Evolutionary conservation across 2,797 vertebrate genomes (phyloP).

Genomic region (Rhinichthys osculus): DNA sequence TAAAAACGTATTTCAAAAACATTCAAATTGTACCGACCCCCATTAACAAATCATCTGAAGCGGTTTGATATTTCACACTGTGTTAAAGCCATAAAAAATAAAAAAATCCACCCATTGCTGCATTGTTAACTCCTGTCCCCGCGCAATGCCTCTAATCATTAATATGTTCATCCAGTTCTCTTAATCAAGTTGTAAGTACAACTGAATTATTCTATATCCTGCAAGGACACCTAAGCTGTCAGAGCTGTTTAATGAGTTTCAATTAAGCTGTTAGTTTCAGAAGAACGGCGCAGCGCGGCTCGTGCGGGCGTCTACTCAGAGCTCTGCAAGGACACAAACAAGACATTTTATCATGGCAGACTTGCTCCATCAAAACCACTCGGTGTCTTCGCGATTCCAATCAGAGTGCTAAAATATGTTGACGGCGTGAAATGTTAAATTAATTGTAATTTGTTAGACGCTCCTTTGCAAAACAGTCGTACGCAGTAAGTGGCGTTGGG

Average conservation of each 20-base stretch:
- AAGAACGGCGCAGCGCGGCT: constrained; percentile 76
- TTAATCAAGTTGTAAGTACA: constrained; percentile 84
- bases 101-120: background rate
- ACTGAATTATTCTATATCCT: constrained; percentile 83
- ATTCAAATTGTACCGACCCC: background rate
- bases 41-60: background rate
- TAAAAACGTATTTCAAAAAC: background rate
- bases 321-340: constrained; percentile 64
- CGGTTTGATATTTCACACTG: background rate
- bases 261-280: constrained; percentile 83
- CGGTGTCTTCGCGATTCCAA: constrained; percentile 1
- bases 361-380: constrained; percentile 32
- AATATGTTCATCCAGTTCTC: constrained; percentile 73
- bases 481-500: background rate
- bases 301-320: constrained; percentile 58
- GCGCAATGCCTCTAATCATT: constrained; percentile 64
- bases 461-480: background rate
- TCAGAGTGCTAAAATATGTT: constrained; percentile 24
- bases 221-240: constrained; percentile 84
- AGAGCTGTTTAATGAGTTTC: constrained; percentile 83
- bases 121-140: constrained; percentile 26
- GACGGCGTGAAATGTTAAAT: constrained; percentile 17
- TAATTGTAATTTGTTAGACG: background rate
- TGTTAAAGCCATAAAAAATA: background rate
- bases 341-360: constrained; percentile 53